Base-by-base conservation (phyloP, 2,888 invertebrate species). In the Autographa gamma region DNA sequence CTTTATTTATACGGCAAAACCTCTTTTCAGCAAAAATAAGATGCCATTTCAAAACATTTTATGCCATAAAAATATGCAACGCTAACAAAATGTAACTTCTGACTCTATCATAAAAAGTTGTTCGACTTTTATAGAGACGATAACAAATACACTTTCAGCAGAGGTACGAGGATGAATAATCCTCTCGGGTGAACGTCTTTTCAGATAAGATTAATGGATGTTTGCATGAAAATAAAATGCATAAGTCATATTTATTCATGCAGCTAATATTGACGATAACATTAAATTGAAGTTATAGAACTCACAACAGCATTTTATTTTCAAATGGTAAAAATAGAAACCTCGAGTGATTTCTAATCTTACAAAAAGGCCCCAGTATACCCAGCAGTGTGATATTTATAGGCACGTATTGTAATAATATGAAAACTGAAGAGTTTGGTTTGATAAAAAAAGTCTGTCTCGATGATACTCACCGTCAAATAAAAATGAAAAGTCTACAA, bases 201-300 rank as follows among this genome's bases (percentile, higher is more conserved):
- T 3, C 14, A 41, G 41, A 41, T 41, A 41, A 41, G 41, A 41
- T 41, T 3, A 41, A 41, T 41, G 14, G 41, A 41, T 41, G 41
- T 41, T 43, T 43, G 16, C 43, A 16, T 16, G 43, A 16, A 8
- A 16, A 43, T 16, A 4, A 43, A 43, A 43, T 0, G 11, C 13
- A 41, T 34, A 41, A 11, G 14, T 41, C 14, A 41, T 3, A 41
- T 52, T 52, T 41, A 19, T 34, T 63, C 31, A 56, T 73, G 70
- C 60, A 73, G 54, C 19, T 34, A 34, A 34, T 34, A 34, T 34
- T 34, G 34, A 34, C 6, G 34, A 32, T 32, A 7, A 9, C 34
- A 34, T 34, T 0, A 34, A 34, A 34, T 34, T 34, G 34, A 34
- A 34, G 6, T 34, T 34, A 9, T 34, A 9, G 6, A 34, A 34